Evolutionary conservation across 2,888 invertebrate species (phyloP), one percentile per base, ranked within the genome.

Genomic region (Frankliniella intonsa): DNA sequence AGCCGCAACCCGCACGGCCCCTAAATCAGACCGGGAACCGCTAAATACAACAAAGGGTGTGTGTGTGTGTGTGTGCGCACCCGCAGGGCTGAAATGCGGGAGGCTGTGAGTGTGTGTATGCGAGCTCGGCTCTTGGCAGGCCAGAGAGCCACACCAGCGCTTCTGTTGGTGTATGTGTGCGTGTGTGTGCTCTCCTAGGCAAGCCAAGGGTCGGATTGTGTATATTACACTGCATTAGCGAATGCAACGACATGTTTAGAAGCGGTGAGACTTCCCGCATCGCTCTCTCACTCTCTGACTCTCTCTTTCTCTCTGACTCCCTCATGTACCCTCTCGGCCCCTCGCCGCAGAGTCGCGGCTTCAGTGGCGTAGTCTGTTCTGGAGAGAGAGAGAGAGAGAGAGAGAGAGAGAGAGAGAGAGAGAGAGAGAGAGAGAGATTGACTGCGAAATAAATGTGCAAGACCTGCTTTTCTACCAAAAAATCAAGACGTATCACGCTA

Each of bases 1-100:
- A 22, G 69, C 69, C 69, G 69, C 69, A 76, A 25, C 69, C 69
- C 69, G 69, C 69, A 76, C 69, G 25, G 25, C 25, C 62, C 62
- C 69, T 76, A 76, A 76, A 76, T 76, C 69, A 76, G 69, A 76
- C 25, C 69, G 25, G 25, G 69, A 76, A 76, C 69, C 69, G 69
- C 69, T 76, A 76, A 76, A 76, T 76, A 76, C 69, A 76, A 76
- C 69, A 76, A 76, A 76, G 69, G 69, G 25, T 25, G 69, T 69
- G 69, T n/a, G 69, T 69, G 69, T 69, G 69, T 76, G 25, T 76
- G 25, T 76, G 69, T 25, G 69, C 22, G 69, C 12, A 25, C 25
- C 69, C 69, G 69, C 69, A 76, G 69, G 69, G 22, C 69, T 76
- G 25, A 76, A 76, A 76, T 76, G 69, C 25, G 69, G 25, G 69